Evolutionary conservation across 2,888 invertebrate genomes (phyloP), one percentile per base, ranked within the genome.

Genomic region (Synanthedon vespiformis): DNA sequence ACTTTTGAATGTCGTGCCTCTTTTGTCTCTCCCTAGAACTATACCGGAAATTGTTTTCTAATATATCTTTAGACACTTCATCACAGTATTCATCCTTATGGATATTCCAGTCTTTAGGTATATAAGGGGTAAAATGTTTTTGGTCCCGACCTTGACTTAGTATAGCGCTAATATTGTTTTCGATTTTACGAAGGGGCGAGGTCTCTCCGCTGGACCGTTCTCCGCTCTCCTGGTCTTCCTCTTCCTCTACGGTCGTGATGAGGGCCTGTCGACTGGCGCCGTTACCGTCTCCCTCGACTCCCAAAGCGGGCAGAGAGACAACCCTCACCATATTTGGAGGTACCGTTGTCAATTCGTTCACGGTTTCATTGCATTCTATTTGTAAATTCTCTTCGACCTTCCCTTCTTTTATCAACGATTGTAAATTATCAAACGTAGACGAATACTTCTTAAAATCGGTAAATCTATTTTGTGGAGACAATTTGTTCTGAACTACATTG

Each of bases 361-460:
- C 91, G 62, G 89, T 87, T 74, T 90, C 90, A 59, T 81, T 87
- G 57, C 86, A 88, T 58, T 89, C 89, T 51, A 74, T 69, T 53
- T 77, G 77, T 34, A 83, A 81, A 48, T 88, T 76, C 64, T 88
- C 88, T 58, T 90, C 90, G 13, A 92, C 88, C 58, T 91, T 89
- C 18, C 92, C 92, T 71, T 93, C 93, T 64, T 91, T 91, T 57
- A 93, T 89, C 59, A 94, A 77, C 47, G 92, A 92, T 69, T 92
- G 91, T 63, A 93, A 92, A 69, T 93, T 93, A 83, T 93, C 93
- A 72, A 93, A 94, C 8, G 93, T 93, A 48, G 92, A 92, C 60
- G 92, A 93, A 77, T 92, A 92, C 66, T 92, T 91, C 67, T 92
- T 92, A 62, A 90, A 89, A 67, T 92, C 92, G 10, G 89, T 77